Percentiles rank a stretch among this genome's conserved stretches.
These are phyloP conservation scores for Pterois miles DNA, from an alignment of 2,797 vertebrate genomes.

Conservation along the genomic window DNA sequence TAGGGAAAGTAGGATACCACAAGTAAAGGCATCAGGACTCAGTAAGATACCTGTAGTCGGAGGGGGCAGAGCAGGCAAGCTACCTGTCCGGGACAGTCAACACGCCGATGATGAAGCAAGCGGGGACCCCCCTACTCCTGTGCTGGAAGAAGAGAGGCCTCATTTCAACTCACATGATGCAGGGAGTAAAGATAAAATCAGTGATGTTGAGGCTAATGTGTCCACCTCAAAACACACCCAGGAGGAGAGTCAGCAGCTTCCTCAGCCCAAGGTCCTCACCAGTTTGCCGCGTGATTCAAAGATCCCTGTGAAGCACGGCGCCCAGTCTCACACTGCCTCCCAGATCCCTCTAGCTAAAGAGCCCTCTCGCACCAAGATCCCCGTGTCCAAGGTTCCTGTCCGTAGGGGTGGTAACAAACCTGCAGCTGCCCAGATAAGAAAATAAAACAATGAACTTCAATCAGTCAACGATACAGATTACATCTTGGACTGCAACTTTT, in stretches of 20 bases:
- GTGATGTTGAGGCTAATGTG: constrained; percentile 45
- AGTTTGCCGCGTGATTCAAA: constrained; percentile 91
- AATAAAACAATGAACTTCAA: constrained; percentile 76
- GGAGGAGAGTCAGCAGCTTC: constrained; percentile 86
- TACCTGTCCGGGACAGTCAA: constrained; percentile 82
- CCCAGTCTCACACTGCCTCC: constrained; percentile 76
- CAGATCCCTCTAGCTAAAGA: constrained; percentile 88
- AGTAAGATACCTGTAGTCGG: constrained; percentile 89
- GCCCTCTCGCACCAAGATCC: constrained; percentile 94
- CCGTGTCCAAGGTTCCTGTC: constrained; percentile 94
- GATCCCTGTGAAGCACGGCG: constrained; percentile 92
- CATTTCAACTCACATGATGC: constrained; percentile 82
- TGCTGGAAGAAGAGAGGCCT: constrained; percentile 83
- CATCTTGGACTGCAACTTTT: constrained; percentile 43
- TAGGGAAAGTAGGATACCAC: constrained; percentile 73
- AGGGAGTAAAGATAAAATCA: constrained; percentile 86
- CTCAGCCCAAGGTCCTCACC: constrained; percentile 79
- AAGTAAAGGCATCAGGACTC: constrained; percentile 81
- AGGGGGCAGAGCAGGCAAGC: constrained; percentile 75
- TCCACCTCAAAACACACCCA: constrained; percentile 65
- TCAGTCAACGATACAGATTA: constrained; percentile 10
- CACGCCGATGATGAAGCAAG: constrained; percentile 86
- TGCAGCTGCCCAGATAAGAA: constrained; percentile 83
- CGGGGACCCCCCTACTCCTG: constrained; percentile 86
- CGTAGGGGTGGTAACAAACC: constrained; percentile 89